phyloP scores from a whole-genome alignment of 2,888 invertebrate genomes.

The Agrochola circellaris region DNA sequence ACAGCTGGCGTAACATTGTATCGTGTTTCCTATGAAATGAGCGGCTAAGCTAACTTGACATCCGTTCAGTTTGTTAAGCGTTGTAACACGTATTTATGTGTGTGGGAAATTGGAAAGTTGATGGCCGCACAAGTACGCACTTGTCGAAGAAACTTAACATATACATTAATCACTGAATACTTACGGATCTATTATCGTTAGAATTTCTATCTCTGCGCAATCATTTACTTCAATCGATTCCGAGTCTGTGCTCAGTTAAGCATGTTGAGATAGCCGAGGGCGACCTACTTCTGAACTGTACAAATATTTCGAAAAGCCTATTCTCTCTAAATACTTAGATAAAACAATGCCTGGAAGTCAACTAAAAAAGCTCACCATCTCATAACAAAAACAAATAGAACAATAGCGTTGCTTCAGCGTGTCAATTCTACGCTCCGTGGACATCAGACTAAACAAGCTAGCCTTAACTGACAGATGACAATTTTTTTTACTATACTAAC shows the following conservation, averaged over 20 bases:
- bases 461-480: constrained; percentile 35
- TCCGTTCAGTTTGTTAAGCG: constrained; percentile 64
- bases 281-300: constrained; percentile 35
- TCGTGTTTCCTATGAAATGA: constrained; percentile 54
- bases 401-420: constrained; percentile 38
- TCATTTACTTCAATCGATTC: constrained; percentile 2
- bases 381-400: constrained; percentile 27
- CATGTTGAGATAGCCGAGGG: neutral
- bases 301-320: constrained; percentile 33
- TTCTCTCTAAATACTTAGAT: constrained; percentile 8
- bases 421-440: constrained; percentile 6
- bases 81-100: constrained; percentile 64
- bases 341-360: constrained; percentile 15
- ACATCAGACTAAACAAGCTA: constrained; percentile 33
- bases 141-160: constrained; percentile 57
- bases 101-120: constrained; percentile 78
- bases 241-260: constrained; percentile 13
- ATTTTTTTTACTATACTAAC: constrained; percentile 33
- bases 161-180: constrained; percentile 54
- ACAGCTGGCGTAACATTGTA: constrained; percentile 39
- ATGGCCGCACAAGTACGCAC: constrained; percentile 56
- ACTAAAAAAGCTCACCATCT: constrained; percentile 17
- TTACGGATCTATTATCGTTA: constrained; percentile 29
- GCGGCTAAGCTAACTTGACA: constrained; percentile 63
- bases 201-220: constrained; percentile 18